phyloP scores from a whole-genome alignment of 1,140 invertebrate species.

The Diuraphis noxia region DNA sequence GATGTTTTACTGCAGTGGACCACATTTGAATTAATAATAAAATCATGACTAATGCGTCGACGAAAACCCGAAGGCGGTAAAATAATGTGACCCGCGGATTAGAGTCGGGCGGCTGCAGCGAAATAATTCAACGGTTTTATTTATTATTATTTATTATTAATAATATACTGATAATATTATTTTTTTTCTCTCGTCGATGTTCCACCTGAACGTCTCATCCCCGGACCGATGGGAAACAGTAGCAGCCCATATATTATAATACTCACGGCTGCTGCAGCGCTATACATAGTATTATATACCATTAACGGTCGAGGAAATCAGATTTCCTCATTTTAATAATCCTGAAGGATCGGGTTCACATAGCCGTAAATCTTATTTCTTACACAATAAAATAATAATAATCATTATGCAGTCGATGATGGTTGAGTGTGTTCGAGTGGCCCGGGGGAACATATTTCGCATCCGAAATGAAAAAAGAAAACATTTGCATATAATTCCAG shows the following conservation, averaged over 20 bases:
- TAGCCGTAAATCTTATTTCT: constrained; percentile 52
- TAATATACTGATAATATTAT: constrained; percentile 23
- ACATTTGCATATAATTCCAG: constrained; percentile 49
- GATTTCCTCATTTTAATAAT: constrained; percentile 54
- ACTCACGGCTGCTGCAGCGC: background rate
- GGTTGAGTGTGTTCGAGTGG: constrained; percentile 51
- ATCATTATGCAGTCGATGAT: constrained; percentile 53
- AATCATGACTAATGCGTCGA: background rate
- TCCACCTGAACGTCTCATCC: background rate
- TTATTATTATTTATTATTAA: constrained; percentile 32
- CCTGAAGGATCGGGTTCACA: constrained; percentile 52
- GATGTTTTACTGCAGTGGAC: background rate
- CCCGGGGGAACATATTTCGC: constrained; percentile 52
- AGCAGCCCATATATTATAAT: background rate
- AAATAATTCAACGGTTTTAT: constrained; percentile 24
- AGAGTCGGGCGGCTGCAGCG: background rate
- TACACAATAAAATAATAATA: constrained; percentile 51
- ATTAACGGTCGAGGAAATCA: constrained; percentile 52
- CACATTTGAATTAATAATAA: background rate
- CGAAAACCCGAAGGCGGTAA: background rate
- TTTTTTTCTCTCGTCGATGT: background rate
- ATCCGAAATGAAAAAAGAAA: constrained; percentile 21
- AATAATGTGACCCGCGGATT: background rate
- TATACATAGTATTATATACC: constrained; percentile 26
- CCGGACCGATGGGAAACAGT: constrained; percentile 28